Evolutionary conservation across 1,140 invertebrate genomes (phyloP), one percentile per base, ranked within the genome.

Genomic region (Reticulitermes speratus): DNA sequence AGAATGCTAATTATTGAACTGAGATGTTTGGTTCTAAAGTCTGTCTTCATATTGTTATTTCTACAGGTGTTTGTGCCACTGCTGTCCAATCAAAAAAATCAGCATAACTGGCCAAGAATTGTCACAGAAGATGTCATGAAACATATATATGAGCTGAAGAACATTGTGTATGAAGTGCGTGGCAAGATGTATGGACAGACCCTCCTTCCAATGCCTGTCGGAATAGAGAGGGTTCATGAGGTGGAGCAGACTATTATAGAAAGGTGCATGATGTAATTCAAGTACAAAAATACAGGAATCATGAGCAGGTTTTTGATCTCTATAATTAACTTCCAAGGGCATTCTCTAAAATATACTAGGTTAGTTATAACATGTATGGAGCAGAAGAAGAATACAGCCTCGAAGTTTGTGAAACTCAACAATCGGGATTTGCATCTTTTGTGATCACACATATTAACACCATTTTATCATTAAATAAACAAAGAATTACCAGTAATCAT

Each of bases 181-280:
- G 94, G 94, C 84, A 94, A 95, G 89, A 92, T 95, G 55, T 92
- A 92, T 69, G 94, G 94, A 0, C 93, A 94, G 89, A 95, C 94
- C 2, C 90, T 94, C 84, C 90, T 98, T 32, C 95, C 97, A 7
- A 94, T 97, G 92, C 97, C 97, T 9, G 93, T 95, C 88, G 96
- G 95, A 25, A 92, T 95, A 21, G 95, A 96, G 85, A 93, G 92
- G 85, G 93, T 97, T 55, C 94, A 94, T 86, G 90, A 94, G 83
- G 93, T 93, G 8, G 93, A 93, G 89, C 89, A 92, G 44, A 90
- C 91, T 84, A 91, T 93, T 14, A 91, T 91, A 87, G 91, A 93
- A 88, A 94, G 92, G 94, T 95, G 90, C 88, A 44, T 86, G 38
- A 44, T 44, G 44, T 44, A 1, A 16, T 55, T 48, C 9, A 48